phyloP scores from a whole-genome alignment of 1,140 invertebrate genomes.

The Pseudomyrmex gracilis region DNA sequence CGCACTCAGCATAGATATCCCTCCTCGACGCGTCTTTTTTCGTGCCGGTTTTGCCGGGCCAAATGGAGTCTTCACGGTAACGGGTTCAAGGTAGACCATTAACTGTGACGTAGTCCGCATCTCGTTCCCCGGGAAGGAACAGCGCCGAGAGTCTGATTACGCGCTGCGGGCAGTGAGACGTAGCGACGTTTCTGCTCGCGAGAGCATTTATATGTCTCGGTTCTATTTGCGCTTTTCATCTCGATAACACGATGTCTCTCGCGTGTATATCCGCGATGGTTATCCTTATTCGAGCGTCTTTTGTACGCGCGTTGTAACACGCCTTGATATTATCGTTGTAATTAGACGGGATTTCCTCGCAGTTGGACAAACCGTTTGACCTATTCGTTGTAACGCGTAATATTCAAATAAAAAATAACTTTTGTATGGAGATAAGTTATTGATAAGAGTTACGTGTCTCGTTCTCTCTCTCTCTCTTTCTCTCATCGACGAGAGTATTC shows the following conservation, averaged over 20 bases:
- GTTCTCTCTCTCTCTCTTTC: neutral
- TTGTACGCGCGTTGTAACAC: constrained; percentile 30
- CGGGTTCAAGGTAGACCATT: constrained; percentile 75
- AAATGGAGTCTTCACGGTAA: constrained; percentile 72
- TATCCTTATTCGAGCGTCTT: constrained; percentile 34
- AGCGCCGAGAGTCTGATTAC: constrained; percentile 63
- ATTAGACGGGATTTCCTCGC: constrained; percentile 37
- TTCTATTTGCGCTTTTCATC: constrained; percentile 63
- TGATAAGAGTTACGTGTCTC: neutral
- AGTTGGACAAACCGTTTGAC: neutral
- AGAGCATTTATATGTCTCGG: constrained; percentile 67
- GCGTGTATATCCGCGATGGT: constrained; percentile 16
- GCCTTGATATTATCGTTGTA: constrained; percentile 46
- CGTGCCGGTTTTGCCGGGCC: constrained; percentile 31
- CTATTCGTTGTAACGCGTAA: constrained; percentile 25
- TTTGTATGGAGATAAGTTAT: constrained; percentile 1
- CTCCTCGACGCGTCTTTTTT: constrained; percentile 26
- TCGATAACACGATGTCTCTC: constrained; percentile 21
- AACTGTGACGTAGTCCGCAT: constrained; percentile 69
- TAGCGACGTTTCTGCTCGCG: constrained; percentile 60
- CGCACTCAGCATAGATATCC: constrained; percentile 65
- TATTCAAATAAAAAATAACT: constrained; percentile 10
- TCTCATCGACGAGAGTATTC: neutral
- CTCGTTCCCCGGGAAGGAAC: constrained; percentile 38
- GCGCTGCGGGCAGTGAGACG: constrained; percentile 42